phyloP scores from a whole-genome alignment of 2,888 invertebrate species.

The Cataglyphis livida region DNA sequence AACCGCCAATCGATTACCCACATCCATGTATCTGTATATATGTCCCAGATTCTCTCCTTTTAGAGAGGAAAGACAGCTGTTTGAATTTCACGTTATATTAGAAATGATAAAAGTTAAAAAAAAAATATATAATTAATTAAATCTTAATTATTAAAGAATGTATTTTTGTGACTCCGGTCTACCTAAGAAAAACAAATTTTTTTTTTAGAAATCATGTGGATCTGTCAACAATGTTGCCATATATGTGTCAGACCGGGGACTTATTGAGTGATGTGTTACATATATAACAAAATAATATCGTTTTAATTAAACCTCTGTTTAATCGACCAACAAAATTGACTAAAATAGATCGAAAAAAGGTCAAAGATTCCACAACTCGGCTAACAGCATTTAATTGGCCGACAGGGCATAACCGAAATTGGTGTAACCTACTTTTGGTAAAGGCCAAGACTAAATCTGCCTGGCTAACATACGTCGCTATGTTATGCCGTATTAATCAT shows the following conservation, averaged over 20 bases:
- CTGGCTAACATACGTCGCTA: not conserved
- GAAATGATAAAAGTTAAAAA: not conserved
- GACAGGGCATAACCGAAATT: constrained; percentile 19
- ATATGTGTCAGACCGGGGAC: too few species aligned
- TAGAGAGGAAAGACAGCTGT: not conserved
- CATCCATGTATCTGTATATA: not conserved
- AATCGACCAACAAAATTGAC: not conserved
- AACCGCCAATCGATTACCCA: constrained; percentile 29
- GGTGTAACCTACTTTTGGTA: constrained; percentile 22
- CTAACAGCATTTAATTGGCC: constrained; percentile 27
- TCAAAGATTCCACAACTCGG: not conserved
- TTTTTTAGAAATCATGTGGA: too few species aligned
- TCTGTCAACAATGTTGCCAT: too few species aligned
- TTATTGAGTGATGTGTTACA: too few species aligned
- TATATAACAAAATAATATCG: not conserved
- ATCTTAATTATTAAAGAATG: not conserved
- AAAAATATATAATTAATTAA: not conserved
- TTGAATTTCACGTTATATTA: not conserved
- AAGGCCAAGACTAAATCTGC: constrained; percentile 43
- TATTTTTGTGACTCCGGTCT: not conserved
- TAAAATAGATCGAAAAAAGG: not conserved
- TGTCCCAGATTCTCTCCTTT: not conserved
- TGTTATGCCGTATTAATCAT: constrained; percentile 36
- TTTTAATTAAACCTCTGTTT: constrained; percentile 3
- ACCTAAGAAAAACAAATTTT: too few species aligned